phyloP scores from a whole-genome alignment of 2,797 vertebrate species.

The Ataeniobius toweri region DNA sequence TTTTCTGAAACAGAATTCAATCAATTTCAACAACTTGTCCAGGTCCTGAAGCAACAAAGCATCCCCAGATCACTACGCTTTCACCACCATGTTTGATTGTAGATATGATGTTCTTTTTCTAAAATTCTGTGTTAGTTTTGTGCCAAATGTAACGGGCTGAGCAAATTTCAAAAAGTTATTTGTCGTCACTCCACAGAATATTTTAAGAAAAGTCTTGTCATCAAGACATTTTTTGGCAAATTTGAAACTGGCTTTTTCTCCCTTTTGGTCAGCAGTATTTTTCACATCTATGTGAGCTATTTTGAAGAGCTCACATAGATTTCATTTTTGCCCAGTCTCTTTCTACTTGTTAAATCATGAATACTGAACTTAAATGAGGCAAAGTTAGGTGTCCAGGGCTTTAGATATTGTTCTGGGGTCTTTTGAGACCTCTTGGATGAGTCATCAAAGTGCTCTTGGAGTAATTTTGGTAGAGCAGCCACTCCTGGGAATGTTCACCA shows the following conservation, averaged over 20 bases:
- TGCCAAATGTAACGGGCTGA: not conserved
- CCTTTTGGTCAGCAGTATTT: not conserved
- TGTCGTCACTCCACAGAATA: not conserved
- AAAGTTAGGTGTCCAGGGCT: not conserved
- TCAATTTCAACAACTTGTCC: not conserved
- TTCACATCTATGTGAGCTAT: no score
- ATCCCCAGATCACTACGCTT: not conserved
- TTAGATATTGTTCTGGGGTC: not conserved
- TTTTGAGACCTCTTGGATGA: not conserved
- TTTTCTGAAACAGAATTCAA: not conserved
- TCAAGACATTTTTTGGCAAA: not conserved
- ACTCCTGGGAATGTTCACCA: no score
- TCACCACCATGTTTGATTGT: not conserved
- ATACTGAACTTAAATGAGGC: no score
- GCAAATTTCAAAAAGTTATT: not conserved
- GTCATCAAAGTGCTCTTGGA: not conserved
- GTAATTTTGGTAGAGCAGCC: not conserved
- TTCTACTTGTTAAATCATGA: no score
- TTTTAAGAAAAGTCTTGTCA: not conserved
- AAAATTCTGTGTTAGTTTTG: no score
- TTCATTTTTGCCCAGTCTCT: no score
- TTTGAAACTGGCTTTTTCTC: not conserved
- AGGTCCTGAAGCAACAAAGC: not conserved
- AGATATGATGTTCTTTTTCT: not conserved
- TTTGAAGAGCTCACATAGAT: no score